Evolutionary conservation across 2,113 vertebrate species (phyloP).

Genomic region (Chelonoidis abingdonii): DNA sequence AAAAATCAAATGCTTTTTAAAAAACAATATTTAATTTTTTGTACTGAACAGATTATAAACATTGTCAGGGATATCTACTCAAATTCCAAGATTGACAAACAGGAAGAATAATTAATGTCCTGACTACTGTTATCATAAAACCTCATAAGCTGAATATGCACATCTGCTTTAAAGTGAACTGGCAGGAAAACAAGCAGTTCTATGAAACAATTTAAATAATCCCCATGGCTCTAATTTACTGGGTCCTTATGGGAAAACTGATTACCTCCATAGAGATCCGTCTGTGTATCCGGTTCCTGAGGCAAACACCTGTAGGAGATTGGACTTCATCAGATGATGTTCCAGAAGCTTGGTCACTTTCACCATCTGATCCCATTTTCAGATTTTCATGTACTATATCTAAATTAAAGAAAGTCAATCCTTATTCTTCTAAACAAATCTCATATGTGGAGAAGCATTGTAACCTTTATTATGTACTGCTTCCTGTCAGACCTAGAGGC

Average conservation of each 20-base stretch:
- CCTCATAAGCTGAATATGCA: background rate
- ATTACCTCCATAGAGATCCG: conserved; percentile 98
- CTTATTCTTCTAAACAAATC: background rate
- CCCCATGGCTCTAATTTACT: background rate
- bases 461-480: background rate
- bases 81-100: background rate
- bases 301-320: conserved; percentile 96
- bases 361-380: conserved; percentile 99
- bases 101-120: background rate
- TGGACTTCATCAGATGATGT: conserved; percentile 99
- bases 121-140: background rate
- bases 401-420: conserved; percentile 64
- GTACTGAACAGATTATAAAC: background rate
- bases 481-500: background rate
- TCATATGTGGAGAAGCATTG: background rate
- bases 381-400: conserved; percentile 99
- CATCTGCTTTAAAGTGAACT: background rate
- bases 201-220: background rate
- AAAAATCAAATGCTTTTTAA: background rate
- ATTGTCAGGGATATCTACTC: background rate
- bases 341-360: conserved; percentile 98
- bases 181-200: background rate
- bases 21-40: background rate
- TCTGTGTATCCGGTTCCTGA: conserved; percentile 92
- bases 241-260: background rate